These are phyloP conservation scores for Oncorhynchus nerka DNA, from an alignment of 2,113 vertebrate species.

Conservation along the genomic window DNA sequence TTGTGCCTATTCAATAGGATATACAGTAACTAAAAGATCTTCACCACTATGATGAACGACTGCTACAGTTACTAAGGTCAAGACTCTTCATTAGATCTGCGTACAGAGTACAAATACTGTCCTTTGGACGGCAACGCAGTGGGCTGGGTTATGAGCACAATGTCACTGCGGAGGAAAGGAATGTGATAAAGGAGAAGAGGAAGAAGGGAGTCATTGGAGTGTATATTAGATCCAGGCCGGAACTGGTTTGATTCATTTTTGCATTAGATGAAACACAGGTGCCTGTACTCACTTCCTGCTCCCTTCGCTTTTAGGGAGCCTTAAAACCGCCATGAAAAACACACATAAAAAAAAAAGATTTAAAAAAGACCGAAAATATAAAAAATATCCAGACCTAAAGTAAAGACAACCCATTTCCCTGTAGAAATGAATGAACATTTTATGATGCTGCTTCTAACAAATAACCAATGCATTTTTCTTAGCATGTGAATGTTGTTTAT, in stretches of 20 bases:
- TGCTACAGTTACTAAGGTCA: background rate
- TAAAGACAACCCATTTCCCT: constrained; percentile 66
- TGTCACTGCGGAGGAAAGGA: background rate
- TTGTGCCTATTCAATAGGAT: constrained; percentile 1
- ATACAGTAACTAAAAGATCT: background rate
- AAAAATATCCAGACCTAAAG: constrained; percentile 35
- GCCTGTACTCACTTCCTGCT: constrained; percentile 73
- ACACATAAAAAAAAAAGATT: constrained; percentile 28
- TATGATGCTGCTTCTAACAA: constrained; percentile 75
- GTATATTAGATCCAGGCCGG: constrained; percentile 47
- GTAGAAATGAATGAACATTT: constrained; percentile 65
- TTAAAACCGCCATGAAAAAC: constrained; percentile 46
- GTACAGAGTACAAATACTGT: background rate
- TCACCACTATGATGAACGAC: background rate
- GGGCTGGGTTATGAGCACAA: background rate
- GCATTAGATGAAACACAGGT: constrained; percentile 75
- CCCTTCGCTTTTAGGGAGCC: constrained; percentile 65
- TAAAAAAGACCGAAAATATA: constrained; percentile 7
- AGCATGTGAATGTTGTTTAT: constrained; percentile 72
- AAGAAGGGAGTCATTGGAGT: constrained; percentile 2
- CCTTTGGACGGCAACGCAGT: background rate
- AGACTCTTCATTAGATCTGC: background rate
- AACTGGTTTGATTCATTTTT: constrained; percentile 53
- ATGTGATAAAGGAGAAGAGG: background rate
- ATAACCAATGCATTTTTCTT: constrained; percentile 71